These are phyloP conservation scores for Hoplostethus mediterraneus DNA, from an alignment of 2,797 vertebrate species.

Conservation along the genomic window DNA sequence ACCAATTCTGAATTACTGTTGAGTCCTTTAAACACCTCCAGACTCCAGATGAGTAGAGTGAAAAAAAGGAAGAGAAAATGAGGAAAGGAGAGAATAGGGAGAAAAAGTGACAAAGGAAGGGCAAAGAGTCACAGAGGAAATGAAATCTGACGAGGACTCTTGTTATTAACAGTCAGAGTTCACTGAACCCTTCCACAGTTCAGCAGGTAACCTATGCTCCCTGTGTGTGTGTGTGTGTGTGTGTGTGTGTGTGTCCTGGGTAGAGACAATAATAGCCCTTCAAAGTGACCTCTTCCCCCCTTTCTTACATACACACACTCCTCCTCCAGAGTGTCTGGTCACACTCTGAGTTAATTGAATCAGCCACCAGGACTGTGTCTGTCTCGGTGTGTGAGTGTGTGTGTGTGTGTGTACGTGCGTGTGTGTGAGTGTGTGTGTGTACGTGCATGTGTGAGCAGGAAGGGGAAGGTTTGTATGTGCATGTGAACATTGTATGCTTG, in stretches of 20 bases:
- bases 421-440: not conserved
- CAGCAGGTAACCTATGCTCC: slow-evolving; percentile 59
- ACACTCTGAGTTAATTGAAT: slow-evolving; percentile 7
- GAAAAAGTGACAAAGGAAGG: slow-evolving; percentile 55
- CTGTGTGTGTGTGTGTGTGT: slow-evolving; percentile 1
- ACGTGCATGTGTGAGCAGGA: not conserved
- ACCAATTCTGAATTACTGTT: not conserved
- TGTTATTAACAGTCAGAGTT: slow-evolving; percentile 76
- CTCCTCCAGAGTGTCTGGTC: too few relatives aligned
- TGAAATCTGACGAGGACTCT: slow-evolving; percentile 63
- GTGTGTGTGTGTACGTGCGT: not conserved
- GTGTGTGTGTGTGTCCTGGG: slow-evolving; percentile 7
- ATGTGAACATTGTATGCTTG: not conserved
- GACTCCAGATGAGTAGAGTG: not conserved
- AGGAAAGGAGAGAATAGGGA: not conserved
- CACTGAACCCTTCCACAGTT: slow-evolving; percentile 55
- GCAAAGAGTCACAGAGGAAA: slow-evolving; percentile 64
- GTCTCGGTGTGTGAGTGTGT: slow-evolving; percentile 6
- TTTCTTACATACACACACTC: not conserved
- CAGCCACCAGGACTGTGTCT: not conserved
- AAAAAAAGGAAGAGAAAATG: not conserved
- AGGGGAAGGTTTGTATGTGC: too few relatives aligned
- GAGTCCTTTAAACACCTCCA: not conserved
- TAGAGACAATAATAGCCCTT: slow-evolving; percentile 19
- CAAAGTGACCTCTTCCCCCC: slow-evolving; percentile 10